Percentiles rank a stretch among this genome's conserved stretches.
Conservation (phyloP, 2,797 vertebrate genomes). For the Crypturellus tataupa region DNA sequence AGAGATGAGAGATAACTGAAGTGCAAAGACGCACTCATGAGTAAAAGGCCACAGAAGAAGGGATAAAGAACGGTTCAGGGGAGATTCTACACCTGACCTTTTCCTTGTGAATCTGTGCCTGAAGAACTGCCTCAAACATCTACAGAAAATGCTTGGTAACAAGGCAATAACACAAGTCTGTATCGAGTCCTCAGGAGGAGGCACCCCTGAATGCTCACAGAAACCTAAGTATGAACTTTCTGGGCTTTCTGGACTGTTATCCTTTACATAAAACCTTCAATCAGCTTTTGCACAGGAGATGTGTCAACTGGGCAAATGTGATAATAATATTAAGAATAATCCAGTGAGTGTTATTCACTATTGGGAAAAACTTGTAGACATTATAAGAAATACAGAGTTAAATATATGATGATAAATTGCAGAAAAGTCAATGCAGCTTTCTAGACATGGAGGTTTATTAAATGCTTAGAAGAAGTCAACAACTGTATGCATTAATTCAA, state of each 20-base stretch:
- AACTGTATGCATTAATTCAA: background rate
- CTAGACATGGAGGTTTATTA: background rate
- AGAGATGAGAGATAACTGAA: too few relatives aligned
- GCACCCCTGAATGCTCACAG: too few relatives aligned
- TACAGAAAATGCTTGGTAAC: too few relatives aligned
- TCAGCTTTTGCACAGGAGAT: background rate
- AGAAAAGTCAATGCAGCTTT: background rate
- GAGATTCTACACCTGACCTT: too few relatives aligned
- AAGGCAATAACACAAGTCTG: too few relatives aligned
- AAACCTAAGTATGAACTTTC: background rate
- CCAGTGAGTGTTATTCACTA: background rate
- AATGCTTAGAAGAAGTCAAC: slow-evolving; percentile 5
- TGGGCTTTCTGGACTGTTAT: background rate
- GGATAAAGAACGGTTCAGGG: too few relatives aligned
- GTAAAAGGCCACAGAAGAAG: too few relatives aligned
- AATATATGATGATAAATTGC: background rate
- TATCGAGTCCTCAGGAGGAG: too few relatives aligned
- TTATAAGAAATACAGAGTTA: background rate
- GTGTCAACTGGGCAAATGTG: background rate
- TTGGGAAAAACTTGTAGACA: background rate
- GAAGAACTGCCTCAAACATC: too few relatives aligned
- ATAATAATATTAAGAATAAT: background rate
- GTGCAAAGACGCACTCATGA: too few relatives aligned
- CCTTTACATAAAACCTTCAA: background rate
- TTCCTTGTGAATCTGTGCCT: too few relatives aligned